These are phyloP conservation scores for Spongia lamella DNA, from an alignment of 37 sponge, comb jelly and placozoan species.

Conservation along the genomic window DNA sequence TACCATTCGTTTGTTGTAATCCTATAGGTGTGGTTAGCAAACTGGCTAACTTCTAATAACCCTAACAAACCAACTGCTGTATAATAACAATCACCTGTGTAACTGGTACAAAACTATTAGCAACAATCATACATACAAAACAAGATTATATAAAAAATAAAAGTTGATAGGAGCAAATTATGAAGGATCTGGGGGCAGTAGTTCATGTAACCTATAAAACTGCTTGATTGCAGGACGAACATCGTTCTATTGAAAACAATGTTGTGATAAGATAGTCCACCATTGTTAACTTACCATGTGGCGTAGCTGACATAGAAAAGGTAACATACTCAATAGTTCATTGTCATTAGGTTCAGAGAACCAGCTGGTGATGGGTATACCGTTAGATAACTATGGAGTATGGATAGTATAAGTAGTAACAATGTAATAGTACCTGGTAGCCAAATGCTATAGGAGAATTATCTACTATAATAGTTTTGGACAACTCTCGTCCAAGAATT, in stretches of 20 bases:
- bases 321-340: slow-evolving; percentile 83
- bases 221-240: slow-evolving; percentile 86
- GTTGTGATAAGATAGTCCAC: neutral
- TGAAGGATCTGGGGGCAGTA: slow-evolving; percentile 71
- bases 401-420: neutral
- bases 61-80: slow-evolving; percentile 84
- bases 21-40: slow-evolving; percentile 84
- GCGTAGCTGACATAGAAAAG: slow-evolving; percentile 82
- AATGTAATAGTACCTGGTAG: slow-evolving; percentile 73
- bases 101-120: too few species aligned
- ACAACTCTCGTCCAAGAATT: slow-evolving; percentile 88
- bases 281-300: slow-evolving; percentile 48
- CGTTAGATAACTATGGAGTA: slow-evolving; percentile 82
- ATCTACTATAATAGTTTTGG: slow-evolving; percentile 93
- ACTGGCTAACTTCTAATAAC: slow-evolving; percentile 93
- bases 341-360: slow-evolving; percentile 81
- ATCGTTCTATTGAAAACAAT: slow-evolving; percentile 66
- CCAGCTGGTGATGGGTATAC: slow-evolving; percentile 96
- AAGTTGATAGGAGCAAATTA: neutral
- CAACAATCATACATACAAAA: neutral
- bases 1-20: neutral
- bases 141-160: slow-evolving; percentile 1
- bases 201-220: slow-evolving; percentile 86
- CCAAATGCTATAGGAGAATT: slow-evolving; percentile 98
- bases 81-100: too few species aligned